phyloP scores from a whole-genome alignment of 2,888 invertebrate genomes.

The Ormyrus pomaceus region DNA sequence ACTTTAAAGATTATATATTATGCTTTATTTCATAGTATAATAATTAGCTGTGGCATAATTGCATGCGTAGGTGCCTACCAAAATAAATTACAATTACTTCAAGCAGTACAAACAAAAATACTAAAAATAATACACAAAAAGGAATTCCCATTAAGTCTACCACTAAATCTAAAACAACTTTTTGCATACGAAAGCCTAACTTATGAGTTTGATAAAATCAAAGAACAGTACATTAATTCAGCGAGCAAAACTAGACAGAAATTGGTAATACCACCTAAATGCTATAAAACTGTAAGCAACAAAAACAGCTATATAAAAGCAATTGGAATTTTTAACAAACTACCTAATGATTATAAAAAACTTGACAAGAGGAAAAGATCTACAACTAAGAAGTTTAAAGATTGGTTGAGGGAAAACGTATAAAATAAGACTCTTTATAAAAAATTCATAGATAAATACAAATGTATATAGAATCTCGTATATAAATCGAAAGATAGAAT shows the following conservation, averaged over 20 bases:
- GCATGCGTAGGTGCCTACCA: too few species aligned
- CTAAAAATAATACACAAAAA: too few species aligned
- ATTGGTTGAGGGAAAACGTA: not conserved
- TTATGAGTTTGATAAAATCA: not conserved
- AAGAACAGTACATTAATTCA: not conserved
- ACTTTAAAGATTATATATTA: too few species aligned
- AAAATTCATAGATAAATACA: too few species aligned
- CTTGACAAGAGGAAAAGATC: not conserved
- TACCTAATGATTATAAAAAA: not conserved
- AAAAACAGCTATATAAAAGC: not conserved
- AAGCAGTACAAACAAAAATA: too few species aligned
- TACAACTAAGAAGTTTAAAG: not conserved
- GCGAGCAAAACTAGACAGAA: not conserved
- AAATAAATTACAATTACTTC: too few species aligned
- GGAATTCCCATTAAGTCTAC: too few species aligned
- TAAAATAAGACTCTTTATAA: not conserved
- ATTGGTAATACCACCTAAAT: not conserved
- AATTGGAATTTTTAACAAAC: not conserved
- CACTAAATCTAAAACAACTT: not conserved
- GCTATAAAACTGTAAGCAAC: not conserved
- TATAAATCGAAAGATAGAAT: too few species aligned
- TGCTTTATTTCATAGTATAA: too few species aligned
- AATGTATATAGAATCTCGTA: too few species aligned
- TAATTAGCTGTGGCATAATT: too few species aligned
- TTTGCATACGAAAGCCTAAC: not conserved